Evolutionary conservation across 2,797 vertebrate genomes (phyloP), one percentile per base, ranked within the genome.

Genomic region (Leptodactylus fallax): DNA sequence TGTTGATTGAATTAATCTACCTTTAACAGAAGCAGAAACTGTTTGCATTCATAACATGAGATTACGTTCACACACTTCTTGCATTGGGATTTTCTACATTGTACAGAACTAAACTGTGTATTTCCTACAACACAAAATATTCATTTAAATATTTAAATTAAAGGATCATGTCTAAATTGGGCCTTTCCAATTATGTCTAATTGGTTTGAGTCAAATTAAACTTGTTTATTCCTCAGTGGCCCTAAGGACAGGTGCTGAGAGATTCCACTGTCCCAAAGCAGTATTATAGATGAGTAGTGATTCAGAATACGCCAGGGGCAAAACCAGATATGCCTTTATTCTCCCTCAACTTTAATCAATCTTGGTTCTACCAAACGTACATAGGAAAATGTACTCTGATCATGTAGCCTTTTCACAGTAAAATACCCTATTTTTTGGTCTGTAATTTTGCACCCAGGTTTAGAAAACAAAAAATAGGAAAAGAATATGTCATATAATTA

Each of bases 101-200:
- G n/a, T 36, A 61, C 16, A 53, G 13, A 76, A 36, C 56, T 81
- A 47, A 27, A 71, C 10, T 23, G 49, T 78, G 19, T 53, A 25
- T 82, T 61, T 83, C 60, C 72, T 82, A 49, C 79, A 79, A 58
- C 78, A 61, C 14, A 51, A 47, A 49, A 55, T 21, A 80, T 58
- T 55, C 47, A 77, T 76, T 86, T 61, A 67, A 85, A 86, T 86
- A 82, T 85, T 86, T 89, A 89, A 69, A 86, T 77, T 77, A 86
- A 9, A 83, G 53, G 2, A 61, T 89, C n/a, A 69, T 17, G 76
- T 58, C 60, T 82, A 86, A 78, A 89, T 60, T 83, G 72, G 36
- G 60, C 51, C 25, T 82, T 86, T 86, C 21, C 85, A 86, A 86
- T 89, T 86, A 83, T n/a, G 36, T 65, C 51, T 86, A 89, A 89